Base-by-base conservation (phyloP, 2,113 vertebrate species). In the Psilopogon haemacephalus region DNA sequence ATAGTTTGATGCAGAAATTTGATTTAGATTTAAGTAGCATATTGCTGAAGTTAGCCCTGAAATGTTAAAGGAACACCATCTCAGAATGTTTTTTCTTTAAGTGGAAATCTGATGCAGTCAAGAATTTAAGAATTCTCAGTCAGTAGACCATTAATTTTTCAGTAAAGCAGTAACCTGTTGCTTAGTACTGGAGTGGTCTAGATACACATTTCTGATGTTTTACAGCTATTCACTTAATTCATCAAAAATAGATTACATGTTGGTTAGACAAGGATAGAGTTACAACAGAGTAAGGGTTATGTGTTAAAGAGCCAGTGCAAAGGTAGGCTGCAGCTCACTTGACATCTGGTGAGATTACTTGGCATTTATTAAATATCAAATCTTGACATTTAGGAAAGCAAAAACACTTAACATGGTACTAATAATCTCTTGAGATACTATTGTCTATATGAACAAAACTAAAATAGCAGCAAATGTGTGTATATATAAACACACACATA, bases 351-450 rank as follows among this genome's bases (percentile, higher is more conserved):
- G 58, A 91, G 72, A 74, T 73, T 88, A 77, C 70, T 35, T 75
- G 72, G 71, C 67, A 81, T 93, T 94, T 79, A 88, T 87, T 72
- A 95, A 95, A 92, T 90, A 86, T 38, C 83, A 91, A 86, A 72
- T 72, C 0, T 6, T 94, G 86, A 89, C 54, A 93, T 95, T 96
- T 90, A 77, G 40, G 50, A 79, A 85, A 56, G 60, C 42, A 80
- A 92, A 94, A 74, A 0, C 60, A 86, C 58, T 93, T 92, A 91
- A 95, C 56, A 55, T 2, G 6, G 30, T 78, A n/a, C 59, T 93
- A 93, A 71, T 54, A 91, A 71, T 27, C 16, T 90, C 50, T 89
- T 55, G 85, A 80, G 72, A 73, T 86, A 40, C 19, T 80, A 13
- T 71, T 88, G 85, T 32, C 28, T 70, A 21, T 74, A 59, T 65